A percentile compares a stretch with the other conserved stretches of the same genome.
phyloP scores from a whole-genome alignment of 2,113 vertebrate genomes.

The Fulica atra region DNA sequence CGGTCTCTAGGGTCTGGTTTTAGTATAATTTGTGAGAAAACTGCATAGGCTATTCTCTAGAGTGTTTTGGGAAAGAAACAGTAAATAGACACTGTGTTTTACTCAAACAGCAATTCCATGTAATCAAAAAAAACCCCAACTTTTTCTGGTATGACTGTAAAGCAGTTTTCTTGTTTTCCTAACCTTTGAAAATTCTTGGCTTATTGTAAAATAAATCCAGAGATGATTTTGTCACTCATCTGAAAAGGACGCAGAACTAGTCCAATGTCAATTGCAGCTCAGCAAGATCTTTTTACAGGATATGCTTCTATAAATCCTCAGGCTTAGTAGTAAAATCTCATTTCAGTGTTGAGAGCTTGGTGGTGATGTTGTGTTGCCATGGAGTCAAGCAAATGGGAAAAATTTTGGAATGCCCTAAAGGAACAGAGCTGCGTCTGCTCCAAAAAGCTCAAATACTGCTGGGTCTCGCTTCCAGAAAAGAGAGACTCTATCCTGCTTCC shows the following conservation, averaged over 20 bases:
- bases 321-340: constrained; percentile 38
- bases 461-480: not conserved
- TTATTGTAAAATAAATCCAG: not conserved
- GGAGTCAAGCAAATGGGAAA: constrained; percentile 44
- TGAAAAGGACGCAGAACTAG: not conserved
- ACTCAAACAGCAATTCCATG: not conserved
- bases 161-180: not conserved
- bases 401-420: constrained; percentile 25
- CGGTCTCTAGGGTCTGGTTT: not conserved
- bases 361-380: constrained; percentile 57
- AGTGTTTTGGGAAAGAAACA: not conserved
- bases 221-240: not conserved
- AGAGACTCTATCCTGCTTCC: not conserved
- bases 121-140: not conserved
- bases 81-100: not conserved
- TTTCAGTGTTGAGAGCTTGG: constrained; percentile 32
- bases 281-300: not conserved
- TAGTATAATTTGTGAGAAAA: not conserved
- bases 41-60: not conserved
- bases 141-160: not conserved
- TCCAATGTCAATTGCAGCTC: constrained; percentile 1
- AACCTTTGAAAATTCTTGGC: not conserved
- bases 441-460: not conserved
- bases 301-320: constrained; percentile 1
- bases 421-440: not conserved